phyloP scores from a whole-genome alignment of 1,140 invertebrate genomes.

The Dreissena polymorpha region DNA sequence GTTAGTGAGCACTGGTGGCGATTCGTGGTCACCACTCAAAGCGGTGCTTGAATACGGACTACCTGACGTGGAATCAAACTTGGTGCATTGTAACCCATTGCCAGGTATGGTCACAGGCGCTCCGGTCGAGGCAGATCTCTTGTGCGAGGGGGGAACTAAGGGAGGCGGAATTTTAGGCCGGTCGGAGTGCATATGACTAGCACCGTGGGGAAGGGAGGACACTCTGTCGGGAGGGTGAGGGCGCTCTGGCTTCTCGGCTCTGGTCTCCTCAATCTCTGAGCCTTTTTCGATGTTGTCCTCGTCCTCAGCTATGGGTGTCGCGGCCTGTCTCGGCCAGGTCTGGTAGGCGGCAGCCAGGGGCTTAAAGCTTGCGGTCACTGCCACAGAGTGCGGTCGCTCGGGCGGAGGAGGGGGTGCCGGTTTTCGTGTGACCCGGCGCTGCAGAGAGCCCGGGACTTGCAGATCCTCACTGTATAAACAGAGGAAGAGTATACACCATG shows the following conservation, averaged over 20 bases:
- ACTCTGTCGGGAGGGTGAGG: conserved; percentile 55
- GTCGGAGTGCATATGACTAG: conserved; percentile 52
- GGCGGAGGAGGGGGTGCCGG: conserved; percentile 73
- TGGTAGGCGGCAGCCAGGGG: conserved; percentile 54
- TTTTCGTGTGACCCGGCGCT: conserved; percentile 64
- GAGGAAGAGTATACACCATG: conserved; percentile 28
- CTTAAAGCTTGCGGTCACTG: conserved; percentile 66
- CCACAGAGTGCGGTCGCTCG: conserved; percentile 68
- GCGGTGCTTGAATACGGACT: conserved; percentile 23
- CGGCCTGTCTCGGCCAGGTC: conserved; percentile 67
- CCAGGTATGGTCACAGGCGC: conserved; percentile 54
- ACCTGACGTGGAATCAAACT: conserved; percentile 21
- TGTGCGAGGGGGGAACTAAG: conserved; percentile 61
- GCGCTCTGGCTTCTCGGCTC: conserved; percentile 58
- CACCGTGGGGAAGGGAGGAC: conserved; percentile 49
- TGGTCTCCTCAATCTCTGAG: conserved; percentile 8
- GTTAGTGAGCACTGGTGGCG: neutral
- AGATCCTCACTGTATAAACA: conserved; percentile 61
- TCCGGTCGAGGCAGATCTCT: conserved; percentile 72
- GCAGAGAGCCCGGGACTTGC: conserved; percentile 58
- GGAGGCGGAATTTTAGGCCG: conserved; percentile 67
- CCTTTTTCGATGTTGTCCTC: conserved; percentile 5
- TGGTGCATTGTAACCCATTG: conserved; percentile 1
- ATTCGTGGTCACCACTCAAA: neutral
- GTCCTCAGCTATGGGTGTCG: conserved; percentile 48